Base-by-base conservation (phyloP, 1,140 invertebrate genomes). In the Goniozus legneri region DNA sequence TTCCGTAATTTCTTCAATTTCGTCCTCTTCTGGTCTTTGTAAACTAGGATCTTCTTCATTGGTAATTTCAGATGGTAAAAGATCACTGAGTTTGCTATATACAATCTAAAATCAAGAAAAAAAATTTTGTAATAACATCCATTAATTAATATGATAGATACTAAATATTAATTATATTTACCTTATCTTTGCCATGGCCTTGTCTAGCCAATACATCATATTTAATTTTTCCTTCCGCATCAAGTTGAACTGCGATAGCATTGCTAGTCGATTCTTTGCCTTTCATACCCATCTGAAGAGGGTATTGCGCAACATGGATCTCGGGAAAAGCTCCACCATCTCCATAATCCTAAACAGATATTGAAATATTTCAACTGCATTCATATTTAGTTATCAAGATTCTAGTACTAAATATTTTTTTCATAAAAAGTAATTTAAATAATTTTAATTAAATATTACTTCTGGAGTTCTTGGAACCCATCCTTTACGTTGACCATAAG, bases 291-390 rank as follows among this genome's bases (percentile, higher is more conserved):
- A 97, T 90, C 51, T 87, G 87, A 20, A 99, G 73, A 0, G 97
- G 97, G 77, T 95, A 97, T 64, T 99, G 97, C 0, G 95, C 95
- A 10, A 98, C 88, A 69, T 89, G 90, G 46, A 99, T 96, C 78
- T 99, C 97, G 1, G 97, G 97, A 76, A 95, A 99, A 0, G 97
- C 93, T 8, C 97, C 97, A 6, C 97, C 97, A 86, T 99, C 96
- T 60, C 84, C 84, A 81, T 84, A 92, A 76, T 92, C 90, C 80
- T 78, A 41, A 41, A 64, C 6, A 10, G 10, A 33, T 14, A 33
- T 7, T 8, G 3, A 24, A 0, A 22, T 0, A n/a, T 7, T 24
- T 12, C 8, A n/a, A n/a, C n/a, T n/a, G n/a, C n/a, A n/a, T n/a
- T n/a, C n/a, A n/a, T n/a, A n/a, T 35, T 12, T 12, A 44, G 4